Conservation (phyloP, 2,797 vertebrate species). For the Catharus ustulatus region DNA sequence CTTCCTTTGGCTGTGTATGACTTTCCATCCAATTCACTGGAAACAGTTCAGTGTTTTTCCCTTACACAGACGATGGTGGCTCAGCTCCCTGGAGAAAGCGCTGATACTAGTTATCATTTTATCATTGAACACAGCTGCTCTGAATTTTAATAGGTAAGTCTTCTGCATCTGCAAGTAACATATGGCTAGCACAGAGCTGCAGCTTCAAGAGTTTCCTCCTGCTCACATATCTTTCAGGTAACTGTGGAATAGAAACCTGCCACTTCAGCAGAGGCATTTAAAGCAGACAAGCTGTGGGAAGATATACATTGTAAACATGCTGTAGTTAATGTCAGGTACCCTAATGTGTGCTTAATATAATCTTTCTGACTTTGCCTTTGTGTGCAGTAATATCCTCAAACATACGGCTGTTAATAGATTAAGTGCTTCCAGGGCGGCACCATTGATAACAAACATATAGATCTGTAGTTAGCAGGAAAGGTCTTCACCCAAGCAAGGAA, state of each 20-base stretch:
- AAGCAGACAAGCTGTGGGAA: neutral
- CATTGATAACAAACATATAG: neutral
- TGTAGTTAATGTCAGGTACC: neutral
- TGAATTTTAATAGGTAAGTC: slow-evolving; percentile 54
- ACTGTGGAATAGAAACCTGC: slow-evolving; percentile 11
- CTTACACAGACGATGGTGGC: neutral
- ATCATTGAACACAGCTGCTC: slow-evolving; percentile 52
- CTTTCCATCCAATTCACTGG: neutral
- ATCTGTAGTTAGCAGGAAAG: neutral
- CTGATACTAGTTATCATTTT: slow-evolving; percentile 45
- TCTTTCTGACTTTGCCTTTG: slow-evolving; percentile 9
- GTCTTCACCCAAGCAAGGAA: neutral
- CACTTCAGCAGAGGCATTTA: slow-evolving; percentile 18
- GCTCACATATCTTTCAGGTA: slow-evolving; percentile 18
- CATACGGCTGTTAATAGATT: neutral
- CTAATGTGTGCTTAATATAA: neutral
- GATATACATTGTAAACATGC: neutral
- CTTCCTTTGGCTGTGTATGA: neutral
- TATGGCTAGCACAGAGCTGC: slow-evolving; percentile 43
- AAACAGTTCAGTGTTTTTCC: neutral
- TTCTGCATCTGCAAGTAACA: slow-evolving; percentile 52
- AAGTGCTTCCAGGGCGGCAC: neutral
- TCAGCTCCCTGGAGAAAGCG: neutral
- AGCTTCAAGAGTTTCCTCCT: slow-evolving; percentile 1
- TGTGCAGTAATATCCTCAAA: neutral